Evolutionary conservation across 2,888 invertebrate species (phyloP).

Genomic region (Trissolcus japonicus): DNA sequence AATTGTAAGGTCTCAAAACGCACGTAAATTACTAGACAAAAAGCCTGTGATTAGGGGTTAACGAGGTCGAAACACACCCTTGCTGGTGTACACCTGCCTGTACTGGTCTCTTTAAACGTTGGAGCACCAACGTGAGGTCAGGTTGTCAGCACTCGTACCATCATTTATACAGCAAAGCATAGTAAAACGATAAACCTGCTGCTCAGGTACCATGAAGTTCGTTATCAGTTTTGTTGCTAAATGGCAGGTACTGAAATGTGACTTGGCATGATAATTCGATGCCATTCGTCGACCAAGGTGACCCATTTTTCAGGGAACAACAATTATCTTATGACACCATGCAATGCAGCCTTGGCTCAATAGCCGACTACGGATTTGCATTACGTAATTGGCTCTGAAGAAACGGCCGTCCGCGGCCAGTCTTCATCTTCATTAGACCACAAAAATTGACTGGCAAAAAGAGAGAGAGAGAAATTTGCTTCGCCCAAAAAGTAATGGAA

Average conservation of each 20-base stretch:
- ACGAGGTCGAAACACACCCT: conserved; percentile 27
- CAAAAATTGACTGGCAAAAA: no score
- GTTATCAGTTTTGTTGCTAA: conserved; percentile 41
- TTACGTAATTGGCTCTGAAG: conserved; percentile 17
- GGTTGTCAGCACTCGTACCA: conserved; percentile 46
- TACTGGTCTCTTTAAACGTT: conserved; percentile 13
- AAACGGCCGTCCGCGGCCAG: no score
- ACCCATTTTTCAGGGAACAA: conserved; percentile 49
- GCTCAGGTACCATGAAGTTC: conserved; percentile 39
- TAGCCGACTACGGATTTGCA: conserved; percentile 31
- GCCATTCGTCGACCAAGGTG: conserved; percentile 51
- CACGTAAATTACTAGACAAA: conserved; percentile 18
- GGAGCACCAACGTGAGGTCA: conserved; percentile 23
- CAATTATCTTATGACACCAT: conserved; percentile 42
- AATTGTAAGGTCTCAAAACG: neutral
- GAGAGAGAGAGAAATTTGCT: no score
- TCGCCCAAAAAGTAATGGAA: no score
- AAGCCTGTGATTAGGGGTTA: conserved; percentile 8
- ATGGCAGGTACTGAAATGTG: conserved; percentile 40
- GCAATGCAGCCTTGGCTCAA: conserved; percentile 42
- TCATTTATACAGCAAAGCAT: conserved; percentile 24
- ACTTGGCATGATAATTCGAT: conserved; percentile 42
- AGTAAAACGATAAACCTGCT: conserved; percentile 47
- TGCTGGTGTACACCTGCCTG: conserved; percentile 22
- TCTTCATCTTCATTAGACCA: no score